A percentile compares a stretch with the other conserved stretches of the same genome.
phyloP scores from a whole-genome alignment of 53 echinoderm and acorn worm genomes.

The Holothuria leucospilota region DNA sequence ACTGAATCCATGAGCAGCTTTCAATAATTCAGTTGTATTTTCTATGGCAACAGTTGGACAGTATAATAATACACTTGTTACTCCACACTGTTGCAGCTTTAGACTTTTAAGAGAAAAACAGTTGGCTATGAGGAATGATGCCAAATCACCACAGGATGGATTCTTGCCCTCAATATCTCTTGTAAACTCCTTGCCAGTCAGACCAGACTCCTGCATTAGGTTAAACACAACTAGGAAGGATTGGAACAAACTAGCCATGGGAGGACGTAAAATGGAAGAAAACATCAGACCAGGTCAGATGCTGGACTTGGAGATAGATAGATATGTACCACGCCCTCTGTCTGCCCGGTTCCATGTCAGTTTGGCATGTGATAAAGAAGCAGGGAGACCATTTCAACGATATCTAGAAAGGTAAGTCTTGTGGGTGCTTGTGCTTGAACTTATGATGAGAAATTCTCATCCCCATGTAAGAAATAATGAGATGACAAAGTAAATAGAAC shows the following conservation, averaged over 20 bases:
- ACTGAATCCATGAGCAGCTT: too few relatives aligned
- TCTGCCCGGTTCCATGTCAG: slow-evolving; percentile 89
- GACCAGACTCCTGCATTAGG: slow-evolving; percentile 91
- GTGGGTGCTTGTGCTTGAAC: too few relatives aligned
- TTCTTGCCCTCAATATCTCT: slow-evolving; percentile 96
- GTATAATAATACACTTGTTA: too few relatives aligned
- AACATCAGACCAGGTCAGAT: slow-evolving; percentile 75
- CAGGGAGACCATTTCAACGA: slow-evolving; percentile 90
- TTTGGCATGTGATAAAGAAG: slow-evolving; percentile 81
- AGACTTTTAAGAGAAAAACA: slow-evolving; percentile 56
- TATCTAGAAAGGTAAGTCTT: slow-evolving; percentile 81
- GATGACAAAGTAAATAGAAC: too few relatives aligned
- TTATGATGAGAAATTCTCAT: too few relatives aligned
- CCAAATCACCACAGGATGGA: slow-evolving; percentile 69
- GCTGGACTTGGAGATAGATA: slow-evolving; percentile 52
- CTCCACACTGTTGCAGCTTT: slow-evolving; percentile 24
- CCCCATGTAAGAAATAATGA: too few relatives aligned
- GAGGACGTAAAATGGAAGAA: slow-evolving; percentile 80
- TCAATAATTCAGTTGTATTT: too few relatives aligned
- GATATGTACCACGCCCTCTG: slow-evolving; percentile 77
- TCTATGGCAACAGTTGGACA: too few relatives aligned
- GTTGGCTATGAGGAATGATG: slow-evolving; percentile 55
- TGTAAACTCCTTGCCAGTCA: slow-evolving; percentile 91
- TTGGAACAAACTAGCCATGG: slow-evolving; percentile 83
- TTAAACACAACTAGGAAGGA: slow-evolving; percentile 86